Conservation (phyloP, 2,797 vertebrate species). For the Limnodromus scolopaceus region DNA sequence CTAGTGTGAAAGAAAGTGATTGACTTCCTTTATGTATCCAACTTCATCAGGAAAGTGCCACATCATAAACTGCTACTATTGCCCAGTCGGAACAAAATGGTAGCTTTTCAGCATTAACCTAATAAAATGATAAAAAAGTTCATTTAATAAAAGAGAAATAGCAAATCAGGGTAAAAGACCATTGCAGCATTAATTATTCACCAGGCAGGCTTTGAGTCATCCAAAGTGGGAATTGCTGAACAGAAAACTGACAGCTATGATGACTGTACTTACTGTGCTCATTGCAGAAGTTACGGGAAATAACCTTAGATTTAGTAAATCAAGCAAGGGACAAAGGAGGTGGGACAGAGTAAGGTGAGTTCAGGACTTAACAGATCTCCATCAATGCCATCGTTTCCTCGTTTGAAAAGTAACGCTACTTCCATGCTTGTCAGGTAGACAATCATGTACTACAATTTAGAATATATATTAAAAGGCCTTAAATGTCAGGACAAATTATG, state of each 20-base stretch:
- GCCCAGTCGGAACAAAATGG: not conserved
- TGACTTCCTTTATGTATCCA: not conserved
- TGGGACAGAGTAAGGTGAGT: not conserved
- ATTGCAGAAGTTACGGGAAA: not conserved
- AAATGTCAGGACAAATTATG: not conserved
- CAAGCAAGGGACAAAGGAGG: not conserved
- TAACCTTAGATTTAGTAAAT: not conserved
- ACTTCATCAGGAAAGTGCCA: not conserved
- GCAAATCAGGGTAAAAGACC: not conserved
- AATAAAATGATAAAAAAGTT: not conserved
- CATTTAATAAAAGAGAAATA: not conserved
- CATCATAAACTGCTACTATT: not conserved
- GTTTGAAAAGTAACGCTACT: not conserved
- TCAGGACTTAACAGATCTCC: not conserved
- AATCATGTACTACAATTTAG: not conserved
- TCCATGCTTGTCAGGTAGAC: not conserved
- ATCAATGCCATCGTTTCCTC: not conserved
- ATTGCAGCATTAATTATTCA: not conserved
- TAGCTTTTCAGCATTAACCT: not conserved
- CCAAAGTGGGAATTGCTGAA: not conserved
- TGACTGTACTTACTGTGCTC: not conserved
- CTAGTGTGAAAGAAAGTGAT: not conserved
- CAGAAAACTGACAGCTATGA: not conserved
- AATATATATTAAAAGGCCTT: not conserved
- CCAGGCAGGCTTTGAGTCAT: not conserved